Percentiles rank a stretch among this genome's conserved stretches.
Conservation (phyloP, 2,888 invertebrate genomes). For the Tryphoninae sp. region DNA sequence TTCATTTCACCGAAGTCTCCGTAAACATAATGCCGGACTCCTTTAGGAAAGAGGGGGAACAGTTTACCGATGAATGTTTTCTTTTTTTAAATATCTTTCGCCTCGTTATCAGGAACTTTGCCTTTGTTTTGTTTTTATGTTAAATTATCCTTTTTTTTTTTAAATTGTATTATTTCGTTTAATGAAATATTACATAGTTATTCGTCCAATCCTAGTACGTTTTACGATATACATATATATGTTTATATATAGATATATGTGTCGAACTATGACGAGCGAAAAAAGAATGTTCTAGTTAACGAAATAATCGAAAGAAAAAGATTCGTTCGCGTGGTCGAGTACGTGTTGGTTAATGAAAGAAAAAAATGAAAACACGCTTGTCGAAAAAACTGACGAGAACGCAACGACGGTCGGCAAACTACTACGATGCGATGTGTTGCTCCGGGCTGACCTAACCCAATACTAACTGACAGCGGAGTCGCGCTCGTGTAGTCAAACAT, state of each 20-base stretch:
- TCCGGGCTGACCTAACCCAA: constrained; percentile 86
- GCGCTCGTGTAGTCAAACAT: constrained; percentile 79
- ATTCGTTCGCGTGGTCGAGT: constrained; percentile 76
- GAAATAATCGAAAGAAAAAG: constrained; percentile 49
- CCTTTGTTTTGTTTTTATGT: neutral
- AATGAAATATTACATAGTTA: neutral
- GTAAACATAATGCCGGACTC: constrained; percentile 5
- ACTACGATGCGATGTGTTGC: constrained; percentile 68
- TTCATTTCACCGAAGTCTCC: constrained; percentile 32
- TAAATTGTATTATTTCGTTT: no score
- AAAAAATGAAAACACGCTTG: constrained; percentile 53
- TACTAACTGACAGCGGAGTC: constrained; percentile 82
- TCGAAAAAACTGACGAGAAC: constrained; percentile 64
- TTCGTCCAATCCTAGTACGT: neutral
- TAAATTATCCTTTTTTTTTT: neutral
- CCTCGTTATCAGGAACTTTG: constrained; percentile 44
- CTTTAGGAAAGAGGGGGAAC: constrained; percentile 2
- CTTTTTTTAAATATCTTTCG: neutral
- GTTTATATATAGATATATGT: neutral
- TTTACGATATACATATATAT: neutral
- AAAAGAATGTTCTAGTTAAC: constrained; percentile 81
- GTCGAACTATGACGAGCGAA: constrained; percentile 70
- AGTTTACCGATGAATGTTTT: constrained; percentile 23
- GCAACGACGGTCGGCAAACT: constrained; percentile 66
- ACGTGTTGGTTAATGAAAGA: constrained; percentile 73